Conservation (phyloP, 2,797 vertebrate species). For the Enteromius viviparus region DNA sequence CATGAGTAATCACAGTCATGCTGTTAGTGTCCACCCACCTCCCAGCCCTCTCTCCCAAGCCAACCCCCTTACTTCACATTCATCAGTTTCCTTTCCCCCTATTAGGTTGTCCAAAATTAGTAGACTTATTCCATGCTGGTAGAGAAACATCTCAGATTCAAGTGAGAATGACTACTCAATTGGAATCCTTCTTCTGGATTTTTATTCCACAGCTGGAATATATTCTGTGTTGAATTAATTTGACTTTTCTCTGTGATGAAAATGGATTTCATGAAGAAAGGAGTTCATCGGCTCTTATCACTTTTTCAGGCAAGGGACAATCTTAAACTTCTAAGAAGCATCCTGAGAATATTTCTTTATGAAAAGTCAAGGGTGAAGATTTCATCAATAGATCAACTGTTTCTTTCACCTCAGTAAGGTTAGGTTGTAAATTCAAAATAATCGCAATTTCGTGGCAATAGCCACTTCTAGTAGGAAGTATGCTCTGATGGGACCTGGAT, state of each 20-base stretch:
- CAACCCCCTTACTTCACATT: neutral
- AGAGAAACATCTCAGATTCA: conserved; percentile 2
- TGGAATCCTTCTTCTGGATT: neutral
- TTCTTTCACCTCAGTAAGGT: neutral
- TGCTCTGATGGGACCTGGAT: conserved; percentile 58
- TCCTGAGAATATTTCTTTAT: neutral
- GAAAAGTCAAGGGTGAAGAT: neutral
- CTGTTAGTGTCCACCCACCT: conserved; percentile 32
- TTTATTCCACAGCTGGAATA: neutral
- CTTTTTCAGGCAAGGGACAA: neutral
- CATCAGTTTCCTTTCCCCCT: conserved; percentile 21
- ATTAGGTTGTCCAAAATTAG: conserved; percentile 7
- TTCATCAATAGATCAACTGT: neutral
- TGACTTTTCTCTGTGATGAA: neutral
- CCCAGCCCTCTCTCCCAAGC: neutral
- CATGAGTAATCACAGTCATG: conserved; percentile 39
- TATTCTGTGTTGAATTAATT: neutral
- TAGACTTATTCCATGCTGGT: neutral
- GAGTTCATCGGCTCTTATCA: conserved; percentile 12
- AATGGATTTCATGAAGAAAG: conserved; percentile 6
- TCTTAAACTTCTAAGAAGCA: neutral
- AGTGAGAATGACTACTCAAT: neutral
- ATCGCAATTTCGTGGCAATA: conserved; percentile 16
- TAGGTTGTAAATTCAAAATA: conserved; percentile 17
- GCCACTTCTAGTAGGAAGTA: conserved; percentile 46